Conservation (phyloP, 1,140 invertebrate genomes). For the Andrena cerasifolii region DNA sequence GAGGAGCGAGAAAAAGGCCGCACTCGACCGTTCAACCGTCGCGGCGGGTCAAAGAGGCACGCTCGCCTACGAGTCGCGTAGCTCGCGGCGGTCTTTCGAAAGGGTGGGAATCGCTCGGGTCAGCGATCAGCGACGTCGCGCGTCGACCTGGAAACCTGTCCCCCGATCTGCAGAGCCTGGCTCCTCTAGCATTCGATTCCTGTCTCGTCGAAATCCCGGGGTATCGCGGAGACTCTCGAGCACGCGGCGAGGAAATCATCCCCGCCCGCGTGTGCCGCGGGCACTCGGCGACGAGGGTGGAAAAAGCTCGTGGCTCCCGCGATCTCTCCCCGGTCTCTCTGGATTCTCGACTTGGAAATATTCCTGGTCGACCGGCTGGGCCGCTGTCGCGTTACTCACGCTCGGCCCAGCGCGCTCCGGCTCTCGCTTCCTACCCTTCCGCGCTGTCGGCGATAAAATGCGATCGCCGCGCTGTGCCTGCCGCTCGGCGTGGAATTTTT, state of each 20-base stretch:
- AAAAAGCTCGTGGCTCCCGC: background rate
- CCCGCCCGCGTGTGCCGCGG: too few relatives aligned
- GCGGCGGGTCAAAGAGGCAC: background rate
- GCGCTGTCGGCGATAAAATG: background rate
- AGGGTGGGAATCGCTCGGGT: background rate
- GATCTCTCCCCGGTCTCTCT: background rate
- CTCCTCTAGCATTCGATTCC: too few relatives aligned
- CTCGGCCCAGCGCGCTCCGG: background rate
- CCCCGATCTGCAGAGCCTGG: background rate
- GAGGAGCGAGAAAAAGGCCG: too few relatives aligned
- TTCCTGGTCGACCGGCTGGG: background rate
- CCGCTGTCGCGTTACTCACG: background rate
- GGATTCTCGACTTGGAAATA: background rate
- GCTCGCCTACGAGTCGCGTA: background rate
- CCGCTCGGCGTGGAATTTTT: constrained; percentile 28
- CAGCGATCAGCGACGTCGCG: constrained; percentile 14
- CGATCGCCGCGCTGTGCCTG: background rate
- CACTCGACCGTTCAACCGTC: background rate
- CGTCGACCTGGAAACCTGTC: background rate
- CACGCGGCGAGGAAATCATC: too few relatives aligned
- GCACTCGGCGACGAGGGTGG: too few relatives aligned
- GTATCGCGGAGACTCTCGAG: too few relatives aligned
- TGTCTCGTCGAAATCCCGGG: too few relatives aligned
- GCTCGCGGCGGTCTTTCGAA: background rate
- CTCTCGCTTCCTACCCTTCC: background rate